phyloP scores from a whole-genome alignment of 2,888 invertebrate genomes.

The Idaea dimidiata region DNA sequence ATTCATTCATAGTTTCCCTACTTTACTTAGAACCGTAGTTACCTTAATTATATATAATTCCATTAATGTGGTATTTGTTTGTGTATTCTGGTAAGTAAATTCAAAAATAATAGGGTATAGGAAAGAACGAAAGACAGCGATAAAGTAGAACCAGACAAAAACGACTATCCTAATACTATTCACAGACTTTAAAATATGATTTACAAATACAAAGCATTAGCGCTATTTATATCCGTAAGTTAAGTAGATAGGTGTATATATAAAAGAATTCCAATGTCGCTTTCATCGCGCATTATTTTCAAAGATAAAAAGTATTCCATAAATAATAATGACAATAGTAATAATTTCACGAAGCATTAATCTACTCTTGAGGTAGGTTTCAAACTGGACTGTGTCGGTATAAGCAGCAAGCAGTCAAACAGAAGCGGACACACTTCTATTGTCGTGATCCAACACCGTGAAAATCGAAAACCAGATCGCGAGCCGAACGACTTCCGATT shows the following conservation, averaged over 20 bases:
- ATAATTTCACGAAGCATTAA: conserved; percentile 19
- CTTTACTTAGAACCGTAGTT: too few relatives aligned
- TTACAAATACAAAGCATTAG: too few relatives aligned
- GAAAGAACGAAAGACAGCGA: too few relatives aligned
- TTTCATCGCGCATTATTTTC: not conserved
- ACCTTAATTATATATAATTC: too few relatives aligned
- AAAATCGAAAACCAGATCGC: conserved; percentile 72
- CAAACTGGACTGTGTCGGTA: conserved; percentile 49
- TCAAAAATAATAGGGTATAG: too few relatives aligned
- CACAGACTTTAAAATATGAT: too few relatives aligned
- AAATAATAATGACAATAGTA: conserved; percentile 8
- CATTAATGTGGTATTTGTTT: too few relatives aligned
- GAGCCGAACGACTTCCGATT: conserved; percentile 45
- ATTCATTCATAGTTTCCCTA: too few relatives aligned
- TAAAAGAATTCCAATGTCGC: not conserved
- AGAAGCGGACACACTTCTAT: conserved; percentile 66
- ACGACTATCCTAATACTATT: too few relatives aligned
- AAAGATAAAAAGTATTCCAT: not conserved
- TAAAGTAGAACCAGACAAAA: too few relatives aligned
- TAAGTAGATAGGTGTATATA: not conserved
- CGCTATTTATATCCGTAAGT: not conserved
- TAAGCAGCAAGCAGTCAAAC: conserved; percentile 52
- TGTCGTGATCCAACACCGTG: conserved; percentile 76
- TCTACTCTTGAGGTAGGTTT: conserved; percentile 74
- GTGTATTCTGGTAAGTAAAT: too few relatives aligned